Evolutionary conservation across 2,113 vertebrate genomes (phyloP), one percentile per base, ranked within the genome.

Genomic region (Apus apus): DNA sequence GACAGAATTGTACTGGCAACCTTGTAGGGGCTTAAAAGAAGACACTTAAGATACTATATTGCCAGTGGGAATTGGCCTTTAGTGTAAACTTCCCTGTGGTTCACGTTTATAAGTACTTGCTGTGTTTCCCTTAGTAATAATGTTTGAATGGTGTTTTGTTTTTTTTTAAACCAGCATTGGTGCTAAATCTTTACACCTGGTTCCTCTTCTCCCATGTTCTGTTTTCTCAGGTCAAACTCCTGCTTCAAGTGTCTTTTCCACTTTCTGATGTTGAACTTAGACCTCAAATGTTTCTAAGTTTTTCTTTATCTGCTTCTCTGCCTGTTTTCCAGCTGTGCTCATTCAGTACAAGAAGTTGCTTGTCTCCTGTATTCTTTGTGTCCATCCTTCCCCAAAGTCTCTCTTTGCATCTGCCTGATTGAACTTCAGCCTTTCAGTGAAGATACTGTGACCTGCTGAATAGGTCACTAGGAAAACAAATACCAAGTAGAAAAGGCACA

Each of bases 21-120:
- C 56, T 85, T 74, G 64, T 38, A 90, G 67, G 53, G 77, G 57
- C 36, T 88, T 83, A 62, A 80, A 85, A 80, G 67, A 80, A 90
- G 82, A 32, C 75, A 77, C 75, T 92, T 94, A 91, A 90, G 82
- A 90, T 48, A 38, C 22, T 65, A 11, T 43, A 85, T 93, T 95
- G 92, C 93, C 85, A 45, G 43, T 74, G 93, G 85, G 91, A 95
- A 21, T 87, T 96, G 89, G 74, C 87, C 94, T 97, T 95, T 96
- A 54, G n/a, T 66, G 46, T 58, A 85, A 66, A 79, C 27, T 73
- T 89, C 67, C 13, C 82, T 38, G 13, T 87, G 75, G 87, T 88
- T 91, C 85, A 65, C 71, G 66, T 85, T 85, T 95, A 51, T 77
- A 94, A 93, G 74, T 83, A 46, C 45, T 82, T 89, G 29, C 62